A percentile compares a stretch with the other conserved stretches of the same genome.
Conservation (phyloP, 1,140 invertebrate species). For the Calliphora vicina region DNA sequence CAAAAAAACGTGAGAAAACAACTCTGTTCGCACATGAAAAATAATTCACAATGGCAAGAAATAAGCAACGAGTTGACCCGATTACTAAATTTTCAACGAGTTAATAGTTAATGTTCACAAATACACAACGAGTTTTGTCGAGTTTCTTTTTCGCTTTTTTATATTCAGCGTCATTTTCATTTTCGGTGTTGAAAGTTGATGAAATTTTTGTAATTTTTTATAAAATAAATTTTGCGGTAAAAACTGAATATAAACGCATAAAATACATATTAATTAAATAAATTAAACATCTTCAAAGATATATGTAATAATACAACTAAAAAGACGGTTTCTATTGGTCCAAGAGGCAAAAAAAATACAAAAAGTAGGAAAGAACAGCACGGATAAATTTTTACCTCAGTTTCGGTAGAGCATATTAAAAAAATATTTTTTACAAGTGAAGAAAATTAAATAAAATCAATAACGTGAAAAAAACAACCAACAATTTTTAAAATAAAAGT, state of each 20-base stretch:
- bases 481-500: neutral
- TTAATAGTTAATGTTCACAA: neutral
- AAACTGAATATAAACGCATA: conserved; percentile 11
- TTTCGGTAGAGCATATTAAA: neutral
- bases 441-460: neutral
- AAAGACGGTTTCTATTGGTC: neutral
- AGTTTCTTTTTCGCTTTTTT: conserved; percentile 19
- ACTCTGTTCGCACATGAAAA: neutral
- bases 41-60: neutral
- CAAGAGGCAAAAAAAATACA: neutral
- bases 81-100: neutral
- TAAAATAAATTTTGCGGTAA: conserved; percentile 21
- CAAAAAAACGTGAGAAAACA: neutral
- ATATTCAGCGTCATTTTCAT: conserved; percentile 34
- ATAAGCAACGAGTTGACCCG: conserved; percentile 11
- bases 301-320: neutral
- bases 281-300: neutral
- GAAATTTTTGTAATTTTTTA: conserved; percentile 35
- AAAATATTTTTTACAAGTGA: conserved; percentile 10
- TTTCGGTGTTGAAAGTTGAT: conserved; percentile 33
- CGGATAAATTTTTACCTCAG: neutral
- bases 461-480: neutral
- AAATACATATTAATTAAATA: neutral
- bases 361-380: conserved; percentile 7
- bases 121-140: conserved; percentile 15